phyloP scores from a whole-genome alignment of 2,113 vertebrate genomes.

The Peromyscus leucopus region DNA sequence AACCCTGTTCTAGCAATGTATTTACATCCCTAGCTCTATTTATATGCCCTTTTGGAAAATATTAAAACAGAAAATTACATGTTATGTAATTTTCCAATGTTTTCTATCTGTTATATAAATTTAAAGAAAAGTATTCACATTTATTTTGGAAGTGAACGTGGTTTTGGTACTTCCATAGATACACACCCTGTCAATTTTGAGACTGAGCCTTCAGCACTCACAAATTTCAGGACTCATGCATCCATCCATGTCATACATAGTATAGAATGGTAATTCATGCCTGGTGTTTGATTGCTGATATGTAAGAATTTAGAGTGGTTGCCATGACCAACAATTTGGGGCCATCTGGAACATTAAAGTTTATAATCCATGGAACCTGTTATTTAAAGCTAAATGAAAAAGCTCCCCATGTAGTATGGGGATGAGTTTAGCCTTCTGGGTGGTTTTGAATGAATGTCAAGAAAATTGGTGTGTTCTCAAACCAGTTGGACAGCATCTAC shows the following conservation, averaged over 20 bases:
- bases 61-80: not conserved
- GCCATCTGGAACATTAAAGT: not conserved
- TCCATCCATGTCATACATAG: not conserved
- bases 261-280: not conserved
- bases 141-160: not conserved
- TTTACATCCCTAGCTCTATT: not conserved
- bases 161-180: not conserved
- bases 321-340: not conserved
- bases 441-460: not conserved
- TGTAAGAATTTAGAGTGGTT: not conserved
- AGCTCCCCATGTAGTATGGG: not conserved
- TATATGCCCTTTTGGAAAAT: not conserved
- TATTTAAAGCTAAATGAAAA: not conserved
- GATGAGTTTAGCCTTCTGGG: not conserved
- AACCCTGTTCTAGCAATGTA: not conserved
- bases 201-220: not conserved
- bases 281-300: not conserved
- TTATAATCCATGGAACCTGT: not conserved
- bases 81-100: not conserved
- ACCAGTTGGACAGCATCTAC: accelerated
- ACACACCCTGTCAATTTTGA: not conserved
- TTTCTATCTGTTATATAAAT: slow-evolving; percentile 13
- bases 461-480: not conserved
- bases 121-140: not conserved
- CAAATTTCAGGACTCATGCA: not conserved